Evolutionary conservation across 92 coral and sea anemone genomes (phyloP).

Genomic region (Phymanthus crucifer): DNA sequence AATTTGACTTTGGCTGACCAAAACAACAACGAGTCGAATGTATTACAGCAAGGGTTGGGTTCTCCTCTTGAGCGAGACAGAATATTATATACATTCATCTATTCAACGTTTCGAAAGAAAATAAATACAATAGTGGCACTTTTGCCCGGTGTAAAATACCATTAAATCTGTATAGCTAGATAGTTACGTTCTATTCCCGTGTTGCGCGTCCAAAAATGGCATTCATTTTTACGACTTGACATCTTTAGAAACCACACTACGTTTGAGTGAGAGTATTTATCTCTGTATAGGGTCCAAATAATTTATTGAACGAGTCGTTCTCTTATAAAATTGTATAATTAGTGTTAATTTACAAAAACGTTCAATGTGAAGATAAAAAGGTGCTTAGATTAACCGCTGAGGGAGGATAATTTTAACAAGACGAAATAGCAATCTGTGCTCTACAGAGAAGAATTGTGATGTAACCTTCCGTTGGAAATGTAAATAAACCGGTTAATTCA

Average conservation of each 20-base stretch:
- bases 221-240: slow-evolving; percentile 23
- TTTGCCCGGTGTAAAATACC: slow-evolving; percentile 50
- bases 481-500: slow-evolving; percentile 84
- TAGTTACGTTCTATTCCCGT: not conserved
- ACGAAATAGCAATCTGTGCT: slow-evolving; percentile 50
- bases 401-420: slow-evolving; percentile 36
- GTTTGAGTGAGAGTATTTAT: slow-evolving; percentile 18
- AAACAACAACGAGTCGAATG: slow-evolving; percentile 25
- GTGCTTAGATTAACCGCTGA: slow-evolving; percentile 24
- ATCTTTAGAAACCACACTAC: slow-evolving; percentile 25
- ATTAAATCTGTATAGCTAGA: slow-evolving; percentile 37
- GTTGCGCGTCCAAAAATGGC: slow-evolving; percentile 15
- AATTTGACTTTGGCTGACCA: slow-evolving; percentile 65
- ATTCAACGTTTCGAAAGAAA: slow-evolving; percentile 27
- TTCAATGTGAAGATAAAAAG: slow-evolving; percentile 16
- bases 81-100: slow-evolving; percentile 23
- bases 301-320: slow-evolving; percentile 41
- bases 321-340: slow-evolving; percentile 38
- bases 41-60: slow-evolving; percentile 2
- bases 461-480: slow-evolving; percentile 84
- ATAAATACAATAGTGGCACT: slow-evolving; percentile 24
- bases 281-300: slow-evolving; percentile 47
- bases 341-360: slow-evolving; percentile 35
- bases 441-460: slow-evolving; percentile 67
- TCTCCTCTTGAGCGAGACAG: not conserved